Conservation (phyloP, 2,888 invertebrate species). For the Agonopterix heracliana region DNA sequence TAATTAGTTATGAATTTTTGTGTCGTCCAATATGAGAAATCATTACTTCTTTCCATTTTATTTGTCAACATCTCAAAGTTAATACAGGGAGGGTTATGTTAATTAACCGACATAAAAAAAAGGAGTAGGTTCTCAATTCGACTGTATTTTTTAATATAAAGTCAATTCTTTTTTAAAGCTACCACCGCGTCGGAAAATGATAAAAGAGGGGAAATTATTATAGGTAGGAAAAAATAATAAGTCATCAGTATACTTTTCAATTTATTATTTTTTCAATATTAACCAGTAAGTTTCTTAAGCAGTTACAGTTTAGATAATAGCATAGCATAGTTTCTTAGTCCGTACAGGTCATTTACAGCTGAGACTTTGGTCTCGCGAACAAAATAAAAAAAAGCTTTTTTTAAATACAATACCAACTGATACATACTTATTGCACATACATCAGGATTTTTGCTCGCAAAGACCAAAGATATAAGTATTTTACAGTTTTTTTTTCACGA, state of each 20-base stretch:
- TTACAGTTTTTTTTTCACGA: conserved; percentile 35
- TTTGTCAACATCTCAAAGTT: too few species aligned
- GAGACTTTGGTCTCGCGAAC: conserved; percentile 15
- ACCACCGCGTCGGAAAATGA: too few species aligned
- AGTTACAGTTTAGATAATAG: conserved; percentile 58
- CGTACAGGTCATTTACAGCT: conserved; percentile 12
- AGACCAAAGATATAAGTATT: conserved; percentile 26
- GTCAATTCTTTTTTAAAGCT: too few species aligned
- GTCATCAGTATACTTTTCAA: conserved; percentile 26
- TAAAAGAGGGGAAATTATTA: too few species aligned
- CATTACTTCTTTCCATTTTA: too few species aligned
- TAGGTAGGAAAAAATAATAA: neutral
- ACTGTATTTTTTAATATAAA: too few species aligned
- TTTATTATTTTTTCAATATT: conserved; percentile 65
- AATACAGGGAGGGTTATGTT: too few species aligned
- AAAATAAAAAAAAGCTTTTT: conserved; percentile 4
- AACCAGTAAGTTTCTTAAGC: conserved; percentile 70
- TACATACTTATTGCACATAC: neutral
- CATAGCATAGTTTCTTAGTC: conserved; percentile 45
- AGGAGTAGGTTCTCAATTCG: too few species aligned
- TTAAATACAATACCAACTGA: neutral
- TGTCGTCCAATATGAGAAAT: too few species aligned
- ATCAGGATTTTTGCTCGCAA: conserved; percentile 8
- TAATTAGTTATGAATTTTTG: too few species aligned
- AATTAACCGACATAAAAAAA: too few species aligned